phyloP scores from a whole-genome alignment of 2,113 vertebrate genomes.

The Neolamprologus falcicula region DNA sequence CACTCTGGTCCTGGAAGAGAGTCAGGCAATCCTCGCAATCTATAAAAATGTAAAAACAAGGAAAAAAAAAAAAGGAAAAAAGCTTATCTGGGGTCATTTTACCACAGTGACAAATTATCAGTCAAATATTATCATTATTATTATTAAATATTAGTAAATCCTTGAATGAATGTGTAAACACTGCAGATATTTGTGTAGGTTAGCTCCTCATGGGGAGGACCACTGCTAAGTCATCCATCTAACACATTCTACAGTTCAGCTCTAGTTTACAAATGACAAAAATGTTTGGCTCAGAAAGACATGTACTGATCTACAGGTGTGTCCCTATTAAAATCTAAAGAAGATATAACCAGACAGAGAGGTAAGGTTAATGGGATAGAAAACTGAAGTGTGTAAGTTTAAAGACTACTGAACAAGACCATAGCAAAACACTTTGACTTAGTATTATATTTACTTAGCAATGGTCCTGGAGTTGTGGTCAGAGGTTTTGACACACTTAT shows the following conservation, averaged over 20 bases:
- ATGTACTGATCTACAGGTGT: not conserved
- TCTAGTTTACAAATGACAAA: not conserved
- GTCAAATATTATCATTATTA: not conserved
- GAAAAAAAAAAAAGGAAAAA: not conserved
- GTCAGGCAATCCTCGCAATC: slow-evolving; percentile 76
- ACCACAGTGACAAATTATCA: not conserved
- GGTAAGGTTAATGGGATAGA: not conserved
- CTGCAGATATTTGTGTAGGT: not conserved
- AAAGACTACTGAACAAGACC: not conserved
- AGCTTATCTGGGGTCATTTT: not conserved
- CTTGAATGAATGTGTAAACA: not conserved
- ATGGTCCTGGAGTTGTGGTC: not conserved
- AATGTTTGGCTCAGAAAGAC: not conserved
- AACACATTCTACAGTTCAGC: not conserved
- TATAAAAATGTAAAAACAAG: slow-evolving; percentile 9
- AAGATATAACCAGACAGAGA: not conserved
- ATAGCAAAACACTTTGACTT: not conserved
- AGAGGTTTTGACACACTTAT: not conserved
- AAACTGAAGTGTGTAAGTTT: not conserved
- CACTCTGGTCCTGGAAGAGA: slow-evolving; percentile 69
- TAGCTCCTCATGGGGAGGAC: not conserved
- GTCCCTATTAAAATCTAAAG: not conserved
- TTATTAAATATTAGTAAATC: not conserved
- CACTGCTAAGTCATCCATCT: not conserved
- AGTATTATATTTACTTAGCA: not conserved